Evolutionary conservation across 1,140 invertebrate genomes (phyloP).

Genomic region (Drosophila auraria): DNA sequence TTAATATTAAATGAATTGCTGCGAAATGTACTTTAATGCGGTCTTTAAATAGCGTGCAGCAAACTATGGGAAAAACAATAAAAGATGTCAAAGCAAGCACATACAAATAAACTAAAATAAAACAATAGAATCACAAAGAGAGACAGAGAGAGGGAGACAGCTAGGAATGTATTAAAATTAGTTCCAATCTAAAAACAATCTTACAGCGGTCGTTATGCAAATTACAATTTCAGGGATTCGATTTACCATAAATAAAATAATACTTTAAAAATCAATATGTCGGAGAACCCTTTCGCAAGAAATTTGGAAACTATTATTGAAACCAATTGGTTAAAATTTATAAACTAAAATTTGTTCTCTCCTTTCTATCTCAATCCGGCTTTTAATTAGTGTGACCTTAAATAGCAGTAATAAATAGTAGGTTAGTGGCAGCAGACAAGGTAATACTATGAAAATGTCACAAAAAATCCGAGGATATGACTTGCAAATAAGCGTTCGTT

Average conservation of each 20-base stretch:
- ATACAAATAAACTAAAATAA: constrained; percentile 32
- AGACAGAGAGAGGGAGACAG: constrained; percentile 15
- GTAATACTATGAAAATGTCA: not conserved
- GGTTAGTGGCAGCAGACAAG: not conserved
- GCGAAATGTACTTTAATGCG: constrained; percentile 30
- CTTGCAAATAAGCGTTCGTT: not conserved
- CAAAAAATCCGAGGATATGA: not conserved
- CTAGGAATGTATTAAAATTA: constrained; percentile 8
- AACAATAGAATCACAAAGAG: constrained; percentile 25
- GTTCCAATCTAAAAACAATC: constrained; percentile 24
- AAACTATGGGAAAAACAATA: constrained; percentile 55
- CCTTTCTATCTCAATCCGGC: not conserved
- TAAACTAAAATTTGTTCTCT: not conserved
- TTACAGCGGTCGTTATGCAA: constrained; percentile 4
- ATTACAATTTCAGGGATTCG: not conserved
- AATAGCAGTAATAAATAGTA: not conserved
- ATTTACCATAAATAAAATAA: not conserved
- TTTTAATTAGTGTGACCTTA: not conserved
- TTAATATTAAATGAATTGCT: constrained; percentile 46
- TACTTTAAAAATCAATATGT: not conserved
- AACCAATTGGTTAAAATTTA: not conserved
- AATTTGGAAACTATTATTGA: too few relatives aligned
- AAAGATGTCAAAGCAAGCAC: constrained; percentile 53
- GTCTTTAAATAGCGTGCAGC: constrained; percentile 59
- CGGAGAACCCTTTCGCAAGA: not conserved